Conservation (phyloP, 2,113 vertebrate genomes). For the Ciconia boyciana region DNA sequence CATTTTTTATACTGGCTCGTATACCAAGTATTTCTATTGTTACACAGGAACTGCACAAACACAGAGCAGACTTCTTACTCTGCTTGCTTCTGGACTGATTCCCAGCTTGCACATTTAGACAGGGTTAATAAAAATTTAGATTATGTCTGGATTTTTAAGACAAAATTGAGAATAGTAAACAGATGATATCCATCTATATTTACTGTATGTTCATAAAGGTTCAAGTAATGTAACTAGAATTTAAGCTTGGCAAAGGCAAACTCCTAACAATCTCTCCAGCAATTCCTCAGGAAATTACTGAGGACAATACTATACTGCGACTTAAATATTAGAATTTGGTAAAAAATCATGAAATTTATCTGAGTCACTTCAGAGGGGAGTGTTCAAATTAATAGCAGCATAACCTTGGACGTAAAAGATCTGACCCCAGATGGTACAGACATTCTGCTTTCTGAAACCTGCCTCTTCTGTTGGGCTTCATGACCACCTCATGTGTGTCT, state of each 20-base stretch:
- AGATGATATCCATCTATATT: conserved; percentile 65
- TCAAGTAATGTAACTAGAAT: conserved; percentile 47
- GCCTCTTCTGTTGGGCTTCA: background rate
- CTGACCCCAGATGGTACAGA: background rate
- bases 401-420: background rate
- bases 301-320: background rate
- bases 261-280: conserved; percentile 9
- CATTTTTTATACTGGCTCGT: background rate
- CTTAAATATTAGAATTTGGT: conserved; percentile 21
- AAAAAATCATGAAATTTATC: conserved; percentile 21
- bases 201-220: conserved; percentile 58
- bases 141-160: conserved; percentile 70
- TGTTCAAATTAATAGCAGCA: background rate
- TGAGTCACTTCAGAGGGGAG: background rate
- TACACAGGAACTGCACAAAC: conserved; percentile 56
- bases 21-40: background rate
- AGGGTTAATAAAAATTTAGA: conserved; percentile 67
- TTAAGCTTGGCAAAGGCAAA: conserved; percentile 27
- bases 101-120: conserved; percentile 64
- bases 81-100: conserved; percentile 50
- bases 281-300: conserved; percentile 55
- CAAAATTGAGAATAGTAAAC: conserved; percentile 67
- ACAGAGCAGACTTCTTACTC: conserved; percentile 48
- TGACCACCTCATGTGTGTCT: background rate
- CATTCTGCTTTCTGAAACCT: background rate